Base-by-base conservation (phyloP, 2,888 invertebrate species). In the Crepidodera aurea region DNA sequence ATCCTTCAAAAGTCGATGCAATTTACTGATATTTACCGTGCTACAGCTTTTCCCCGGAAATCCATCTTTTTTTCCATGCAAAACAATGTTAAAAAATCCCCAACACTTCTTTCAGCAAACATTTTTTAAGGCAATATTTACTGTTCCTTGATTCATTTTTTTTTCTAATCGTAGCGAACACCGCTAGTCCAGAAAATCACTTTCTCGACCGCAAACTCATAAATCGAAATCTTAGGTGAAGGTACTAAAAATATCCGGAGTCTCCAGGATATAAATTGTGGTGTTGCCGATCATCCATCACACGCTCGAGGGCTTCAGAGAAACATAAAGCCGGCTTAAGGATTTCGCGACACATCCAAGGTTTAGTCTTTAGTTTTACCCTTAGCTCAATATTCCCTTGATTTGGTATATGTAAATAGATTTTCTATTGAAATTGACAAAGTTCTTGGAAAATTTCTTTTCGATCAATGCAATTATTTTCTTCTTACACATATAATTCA, bases 271-370 rank as follows among this genome's bases (percentile, higher is more conserved):
- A 67, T 67, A 67, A 65, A 67, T 65, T 60, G 54, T 54, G 39
- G 40, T 62, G 42, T 51, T 65, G 62, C 65, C 65, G 62, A 67
- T 67, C 67, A 63, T 67, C 63, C 56, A 67, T 67, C 67, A 65
- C 61, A 51, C 37, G 60, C 39, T 29, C 39, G 58, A 53, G 60
- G 27, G 46, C 60, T 56, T 62, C 51, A 25, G 42, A 44, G 46
- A 37, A 59, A 62, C 61, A 62, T 59, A 59, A 65, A 62, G 61
- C 61, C 58, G 10, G 65, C 65, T 65, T 62, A 65, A 25, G 51
- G 29, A n/a, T 12, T 32, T 19, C 29, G 54, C 37, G 34, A 46
- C 56, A 44, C 55, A 44, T 42, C 29, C 40, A 42, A 54, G 29
- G 54, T 16, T 16, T 32, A 34, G 34, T 12, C 34, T 1, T 34